phyloP scores from a whole-genome alignment of 2,888 invertebrate species.

The Mamestra brassicae region DNA sequence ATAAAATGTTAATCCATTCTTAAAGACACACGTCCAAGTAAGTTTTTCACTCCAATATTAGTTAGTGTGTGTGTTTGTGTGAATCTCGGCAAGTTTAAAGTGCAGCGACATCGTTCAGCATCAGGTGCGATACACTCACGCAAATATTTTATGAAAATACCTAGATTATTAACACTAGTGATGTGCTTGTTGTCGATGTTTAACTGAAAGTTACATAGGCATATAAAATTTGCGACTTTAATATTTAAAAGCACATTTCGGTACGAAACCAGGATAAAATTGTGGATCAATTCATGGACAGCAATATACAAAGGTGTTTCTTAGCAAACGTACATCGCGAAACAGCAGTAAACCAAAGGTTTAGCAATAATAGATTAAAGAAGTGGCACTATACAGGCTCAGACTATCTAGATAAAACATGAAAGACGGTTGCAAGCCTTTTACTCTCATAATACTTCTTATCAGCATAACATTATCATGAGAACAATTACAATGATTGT shows the following conservation, averaged over 20 bases:
- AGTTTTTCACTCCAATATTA: constrained; percentile 64
- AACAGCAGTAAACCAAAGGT: background rate
- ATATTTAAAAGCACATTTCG: too few species aligned
- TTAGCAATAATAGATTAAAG: constrained; percentile 7
- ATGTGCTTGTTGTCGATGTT: constrained; percentile 65
- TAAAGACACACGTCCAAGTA: constrained; percentile 59
- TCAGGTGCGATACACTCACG: constrained; percentile 89
- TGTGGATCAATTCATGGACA: background rate
- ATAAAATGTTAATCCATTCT: constrained; percentile 58
- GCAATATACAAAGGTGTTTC: background rate
- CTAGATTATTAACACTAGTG: constrained; percentile 80
- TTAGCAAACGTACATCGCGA: background rate
- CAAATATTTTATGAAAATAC: constrained; percentile 91
- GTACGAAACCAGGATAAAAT: too few species aligned
- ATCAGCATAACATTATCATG: background rate
- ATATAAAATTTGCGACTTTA: background rate
- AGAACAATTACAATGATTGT: background rate
- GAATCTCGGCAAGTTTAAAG: constrained; percentile 88
- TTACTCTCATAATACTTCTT: background rate
- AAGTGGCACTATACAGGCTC: background rate
- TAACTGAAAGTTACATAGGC: constrained; percentile 59
- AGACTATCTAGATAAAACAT: constrained; percentile 15
- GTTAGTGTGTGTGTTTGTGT: constrained; percentile 74
- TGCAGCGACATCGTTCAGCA: constrained; percentile 85
- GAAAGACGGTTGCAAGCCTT: constrained; percentile 29